Conservation (phyloP, 2,113 vertebrate species). For the Sinocyclocheilus grahami region DNA sequence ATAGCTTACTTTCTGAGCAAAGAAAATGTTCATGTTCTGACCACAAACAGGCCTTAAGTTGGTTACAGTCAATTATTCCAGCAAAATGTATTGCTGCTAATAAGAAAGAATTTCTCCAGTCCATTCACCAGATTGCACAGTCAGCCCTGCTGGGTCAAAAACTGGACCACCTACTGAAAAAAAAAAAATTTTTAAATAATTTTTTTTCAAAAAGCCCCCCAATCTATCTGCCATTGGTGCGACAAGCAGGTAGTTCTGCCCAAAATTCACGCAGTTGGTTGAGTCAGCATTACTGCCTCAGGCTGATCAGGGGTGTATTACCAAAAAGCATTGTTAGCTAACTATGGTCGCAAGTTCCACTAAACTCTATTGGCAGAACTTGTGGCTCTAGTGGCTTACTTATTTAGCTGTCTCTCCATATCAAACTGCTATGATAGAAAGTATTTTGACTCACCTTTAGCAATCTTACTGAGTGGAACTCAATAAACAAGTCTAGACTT, state of each 20-base stretch:
- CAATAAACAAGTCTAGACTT: conserved; percentile 14
- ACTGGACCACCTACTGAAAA: not conserved
- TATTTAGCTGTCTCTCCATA: too few relatives aligned
- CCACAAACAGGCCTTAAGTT: not conserved
- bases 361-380: too few relatives aligned
- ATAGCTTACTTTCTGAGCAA: not conserved
- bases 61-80: not conserved
- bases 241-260: not conserved
- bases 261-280: too few relatives aligned
- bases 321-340: too few relatives aligned
- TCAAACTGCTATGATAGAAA: too few relatives aligned
- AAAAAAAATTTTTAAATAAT: too few relatives aligned
- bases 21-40: not conserved
- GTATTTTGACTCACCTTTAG: not conserved
- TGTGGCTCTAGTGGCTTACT: too few relatives aligned
- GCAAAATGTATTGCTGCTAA: conserved; percentile 6
- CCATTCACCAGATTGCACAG: not conserved
- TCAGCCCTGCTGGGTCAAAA: conserved; percentile 18
- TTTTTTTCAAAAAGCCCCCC: not conserved
- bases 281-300: too few relatives aligned
- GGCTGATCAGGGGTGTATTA: too few relatives aligned
- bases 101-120: not conserved
- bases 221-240: not conserved
- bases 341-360: too few relatives aligned
- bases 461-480: not conserved